Evolutionary conservation across 2,888 invertebrate species (phyloP), one percentile per base, ranked within the genome.

Genomic region (Meloe dianella): DNA sequence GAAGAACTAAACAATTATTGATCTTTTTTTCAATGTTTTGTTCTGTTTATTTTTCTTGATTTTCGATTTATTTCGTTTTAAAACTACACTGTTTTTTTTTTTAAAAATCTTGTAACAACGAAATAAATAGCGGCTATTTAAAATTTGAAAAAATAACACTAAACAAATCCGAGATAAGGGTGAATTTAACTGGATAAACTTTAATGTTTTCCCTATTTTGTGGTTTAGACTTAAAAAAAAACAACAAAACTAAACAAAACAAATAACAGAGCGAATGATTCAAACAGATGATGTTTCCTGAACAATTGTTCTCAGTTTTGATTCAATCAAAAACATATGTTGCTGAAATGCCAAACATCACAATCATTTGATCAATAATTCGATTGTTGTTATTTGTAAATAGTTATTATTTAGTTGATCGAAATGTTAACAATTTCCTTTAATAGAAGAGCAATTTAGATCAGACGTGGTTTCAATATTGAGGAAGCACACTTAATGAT

Each of bases 401-500:
- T 20, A 20, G 9, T 20, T 20, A 17, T 47, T 47, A 20, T 20
- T 47, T 12, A n/a, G 17, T 27, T 27, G 54, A 54, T 24, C 14
- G 1, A 54, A 54, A 27, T 54, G 14, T 27, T 5, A 54, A 24
- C 27, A 24, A 20, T 47, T 47, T 47, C 47, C 22, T 47, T 20
- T 20, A 12, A 47, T 47, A 47, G 20, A 22, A 22, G 1, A 54
- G 24, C 22, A 54, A 54, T 54, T 54, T 54, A 54, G 27, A n/a
- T 54, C 27, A 24, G 27, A 54, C 54, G 22, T 54, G 54, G 24
- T 12, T 14, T 12, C 2, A n/a, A 24, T 54, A 27, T 54, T 54
- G 54, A 54, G 54, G 54, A 54, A 54, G 54, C 24, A 22, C 14
- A 22, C 14, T n/a, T 24, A 54, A 54, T 54, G 24, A 24, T 54